Conservation (phyloP, 2,888 invertebrate genomes). For the Philereme vetulata region DNA sequence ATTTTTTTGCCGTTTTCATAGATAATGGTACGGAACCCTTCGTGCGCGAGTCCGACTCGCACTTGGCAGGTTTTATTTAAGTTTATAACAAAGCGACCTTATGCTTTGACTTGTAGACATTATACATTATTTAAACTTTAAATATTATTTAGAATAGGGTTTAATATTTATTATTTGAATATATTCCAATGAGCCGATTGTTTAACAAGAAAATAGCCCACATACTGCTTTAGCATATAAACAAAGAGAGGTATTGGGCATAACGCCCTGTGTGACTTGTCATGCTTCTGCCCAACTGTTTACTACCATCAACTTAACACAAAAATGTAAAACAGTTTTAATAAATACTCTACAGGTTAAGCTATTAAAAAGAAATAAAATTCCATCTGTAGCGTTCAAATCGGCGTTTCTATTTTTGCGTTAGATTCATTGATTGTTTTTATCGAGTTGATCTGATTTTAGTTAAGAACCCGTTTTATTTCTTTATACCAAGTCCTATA, state of each 20-base stretch:
- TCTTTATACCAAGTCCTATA: background rate
- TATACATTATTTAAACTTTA: background rate
- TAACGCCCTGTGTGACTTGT: constrained; percentile 55
- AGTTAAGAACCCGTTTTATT: background rate
- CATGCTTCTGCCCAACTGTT: constrained; percentile 46
- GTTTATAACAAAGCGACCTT: background rate
- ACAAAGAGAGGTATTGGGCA: constrained; percentile 50
- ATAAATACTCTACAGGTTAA: constrained; percentile 49
- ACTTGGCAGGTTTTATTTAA: no score
- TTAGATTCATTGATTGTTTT: constrained; percentile 48
- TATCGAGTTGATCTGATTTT: constrained; percentile 37
- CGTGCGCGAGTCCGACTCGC: no score
- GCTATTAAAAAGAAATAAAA: constrained; percentile 62
- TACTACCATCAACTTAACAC: constrained; percentile 52
- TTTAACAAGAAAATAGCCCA: constrained; percentile 49
- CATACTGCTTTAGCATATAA: constrained; percentile 53
- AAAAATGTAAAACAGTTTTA: constrained; percentile 61
- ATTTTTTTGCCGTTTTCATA: no score
- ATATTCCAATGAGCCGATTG: constrained; percentile 45
- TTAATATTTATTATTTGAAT: constrained; percentile 30
- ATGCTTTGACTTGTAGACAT: background rate
- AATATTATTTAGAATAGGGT: constrained; percentile 11
- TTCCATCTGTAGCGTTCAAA: constrained; percentile 45
- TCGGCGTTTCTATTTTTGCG: constrained; percentile 55
- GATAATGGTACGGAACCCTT: no score